Evolutionary conservation across 1,140 invertebrate genomes (phyloP), one percentile per base, ranked within the genome.

Genomic region (Sarcophaga peregrina): DNA sequence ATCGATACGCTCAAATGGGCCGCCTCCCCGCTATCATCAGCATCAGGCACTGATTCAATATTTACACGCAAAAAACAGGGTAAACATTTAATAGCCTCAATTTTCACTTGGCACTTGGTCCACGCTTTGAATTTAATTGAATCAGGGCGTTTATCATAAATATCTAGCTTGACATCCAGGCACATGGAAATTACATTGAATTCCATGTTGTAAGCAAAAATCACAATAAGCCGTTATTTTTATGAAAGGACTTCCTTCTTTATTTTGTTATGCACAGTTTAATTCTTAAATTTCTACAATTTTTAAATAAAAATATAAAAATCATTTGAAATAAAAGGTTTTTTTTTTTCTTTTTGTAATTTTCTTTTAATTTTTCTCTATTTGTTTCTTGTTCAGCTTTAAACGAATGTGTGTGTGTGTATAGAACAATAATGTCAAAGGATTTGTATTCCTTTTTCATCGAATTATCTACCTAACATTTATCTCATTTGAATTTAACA

Each of bases 71-170:
- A 75, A 52, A 87, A 90, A 72, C 89, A 90, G 20, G 89, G 89
- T 58, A 90, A 84, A 85, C 87, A 90, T 74, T 90, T 90, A n/a
- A 90, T 88, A 13, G 89, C 89, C 82, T 90, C 89, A 68, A 90
- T 89, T 85, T 89, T 90, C 15, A 90, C 89, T 46, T 85, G 84
- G 80, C 89, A 90, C 85, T 83, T 86, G 15, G 86, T 90, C 89
- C 89, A 90, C 0, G 84, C 86, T 80, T 87, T 90, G 72, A 89
- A 90, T 50, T 85, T 85, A 76, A 87, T 75, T 5, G 88, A 86
- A 84, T 87, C 84, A 62, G 87, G 83, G 54, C 88, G 88, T 84
- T 89, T 90, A 84, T 88, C 89, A 81, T 89, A 86, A 83, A 89
- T 88, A 85, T 90, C 89, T 75, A 90, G 81, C 83, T 90, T 90